Evolutionary conservation across 2,888 invertebrate genomes (phyloP).

Genomic region (Tillus elongatus): DNA sequence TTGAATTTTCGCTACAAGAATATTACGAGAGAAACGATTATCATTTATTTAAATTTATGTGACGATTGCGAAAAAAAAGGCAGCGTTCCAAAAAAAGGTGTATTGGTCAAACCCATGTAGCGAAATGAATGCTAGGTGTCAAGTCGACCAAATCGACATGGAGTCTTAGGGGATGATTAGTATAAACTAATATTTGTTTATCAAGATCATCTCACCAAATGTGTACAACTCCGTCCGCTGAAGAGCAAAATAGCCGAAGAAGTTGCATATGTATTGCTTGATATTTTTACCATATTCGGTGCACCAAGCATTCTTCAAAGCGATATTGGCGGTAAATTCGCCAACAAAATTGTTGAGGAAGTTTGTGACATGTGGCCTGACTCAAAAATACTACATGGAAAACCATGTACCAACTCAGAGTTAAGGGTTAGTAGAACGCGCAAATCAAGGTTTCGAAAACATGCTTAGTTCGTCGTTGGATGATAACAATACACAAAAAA

Average conservation of each 20-base stretch:
- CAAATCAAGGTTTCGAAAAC: slow-evolving; percentile 34
- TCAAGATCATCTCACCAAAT: slow-evolving; percentile 36
- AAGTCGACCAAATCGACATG: too few species aligned
- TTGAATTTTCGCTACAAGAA: slow-evolving; percentile 11
- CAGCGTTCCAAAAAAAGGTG: slow-evolving; percentile 12
- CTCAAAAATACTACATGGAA: slow-evolving; percentile 35
- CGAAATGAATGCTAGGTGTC: slow-evolving; percentile 13
- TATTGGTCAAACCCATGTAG: too few species aligned
- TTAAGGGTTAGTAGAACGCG: slow-evolving; percentile 33
- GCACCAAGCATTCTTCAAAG: slow-evolving; percentile 32
- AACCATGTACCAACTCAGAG: slow-evolving; percentile 30
- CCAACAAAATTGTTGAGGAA: slow-evolving; percentile 25
- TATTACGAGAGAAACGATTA: slow-evolving; percentile 9
- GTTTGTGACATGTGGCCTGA: slow-evolving; percentile 18
- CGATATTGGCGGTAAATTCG: slow-evolving; percentile 33
- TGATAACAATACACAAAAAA: slow-evolving; percentile 28
- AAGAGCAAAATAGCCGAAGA: slow-evolving; percentile 30
- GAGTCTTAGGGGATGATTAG: too few species aligned
- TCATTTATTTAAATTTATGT: slow-evolving; percentile 9
- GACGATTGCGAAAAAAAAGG: slow-evolving; percentile 10
- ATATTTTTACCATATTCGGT: slow-evolving; percentile 34
- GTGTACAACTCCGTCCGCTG: slow-evolving; percentile 30
- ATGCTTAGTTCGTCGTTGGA: slow-evolving; percentile 35
- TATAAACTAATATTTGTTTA: slow-evolving; percentile 34
- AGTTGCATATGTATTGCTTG: slow-evolving; percentile 29